These are phyloP conservation scores for Lepus oiostolus DNA, from an alignment of 2,797 vertebrate species.

Conservation along the genomic window DNA sequence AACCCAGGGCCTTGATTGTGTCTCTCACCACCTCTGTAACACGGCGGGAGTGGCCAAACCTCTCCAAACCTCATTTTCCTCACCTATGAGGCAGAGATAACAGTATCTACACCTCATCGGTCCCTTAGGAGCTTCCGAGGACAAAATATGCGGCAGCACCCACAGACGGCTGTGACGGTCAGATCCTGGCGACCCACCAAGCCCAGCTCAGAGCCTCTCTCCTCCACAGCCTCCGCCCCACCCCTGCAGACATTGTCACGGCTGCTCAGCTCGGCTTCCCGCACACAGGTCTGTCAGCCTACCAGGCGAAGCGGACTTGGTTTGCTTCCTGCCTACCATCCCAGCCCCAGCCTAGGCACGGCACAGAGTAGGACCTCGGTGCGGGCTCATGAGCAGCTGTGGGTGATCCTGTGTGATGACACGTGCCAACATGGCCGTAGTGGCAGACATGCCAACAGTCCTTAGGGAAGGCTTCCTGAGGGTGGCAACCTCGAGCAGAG, in stretches of 20 bases:
- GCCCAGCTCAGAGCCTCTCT: neutral
- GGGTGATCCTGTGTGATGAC: neutral
- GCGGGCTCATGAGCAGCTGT: neutral
- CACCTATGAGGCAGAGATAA: neutral
- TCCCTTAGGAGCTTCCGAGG: neutral
- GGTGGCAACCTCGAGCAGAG: neutral
- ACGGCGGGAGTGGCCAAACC: neutral
- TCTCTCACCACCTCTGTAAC: neutral
- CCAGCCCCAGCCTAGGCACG: neutral
- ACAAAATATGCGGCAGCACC: neutral
- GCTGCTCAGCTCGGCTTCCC: neutral
- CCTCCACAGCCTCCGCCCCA: neutral
- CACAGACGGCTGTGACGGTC: neutral
- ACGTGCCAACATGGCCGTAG: neutral
- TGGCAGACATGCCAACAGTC: neutral
- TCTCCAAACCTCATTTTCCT: neutral
- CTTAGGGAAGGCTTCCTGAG: neutral
- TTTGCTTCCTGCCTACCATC: neutral
- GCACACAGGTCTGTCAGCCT: neutral
- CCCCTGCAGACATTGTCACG: neutral
- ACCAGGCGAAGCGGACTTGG: neutral
- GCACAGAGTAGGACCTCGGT: neutral
- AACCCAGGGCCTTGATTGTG: neutral
- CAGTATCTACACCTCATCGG: neutral
- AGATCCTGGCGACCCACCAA: neutral